Conservation (phyloP, 1,140 invertebrate genomes). For the Maconellicoccus hirsutus region DNA sequence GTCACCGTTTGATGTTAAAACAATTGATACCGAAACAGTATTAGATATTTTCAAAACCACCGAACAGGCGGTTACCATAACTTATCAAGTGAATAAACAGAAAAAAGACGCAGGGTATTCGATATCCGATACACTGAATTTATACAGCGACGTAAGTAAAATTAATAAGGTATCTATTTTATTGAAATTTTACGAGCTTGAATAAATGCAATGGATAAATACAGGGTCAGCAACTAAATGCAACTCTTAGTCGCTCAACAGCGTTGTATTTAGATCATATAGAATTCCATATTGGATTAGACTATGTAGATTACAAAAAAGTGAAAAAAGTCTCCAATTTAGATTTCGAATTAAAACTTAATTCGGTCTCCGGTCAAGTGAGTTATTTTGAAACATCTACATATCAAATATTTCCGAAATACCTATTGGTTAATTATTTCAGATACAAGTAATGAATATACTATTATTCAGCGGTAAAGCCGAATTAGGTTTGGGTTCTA, state of each 20-base stretch:
- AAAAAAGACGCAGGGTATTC: background rate
- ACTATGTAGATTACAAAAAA: background rate
- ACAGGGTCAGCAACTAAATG: constrained; percentile 6
- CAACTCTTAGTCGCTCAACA: background rate
- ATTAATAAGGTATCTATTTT: background rate
- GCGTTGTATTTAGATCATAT: background rate
- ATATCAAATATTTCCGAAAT: too few relatives aligned
- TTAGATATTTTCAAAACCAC: background rate
- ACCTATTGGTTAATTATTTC: background rate
- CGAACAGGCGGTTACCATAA: background rate
- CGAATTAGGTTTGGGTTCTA: background rate
- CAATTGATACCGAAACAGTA: background rate
- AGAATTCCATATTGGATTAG: background rate
- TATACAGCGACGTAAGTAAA: background rate
- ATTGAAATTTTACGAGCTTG: background rate
- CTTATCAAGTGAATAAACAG: background rate
- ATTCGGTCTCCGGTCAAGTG: background rate
- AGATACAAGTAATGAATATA: background rate
- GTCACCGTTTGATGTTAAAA: background rate
- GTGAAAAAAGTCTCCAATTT: background rate
- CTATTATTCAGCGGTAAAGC: background rate
- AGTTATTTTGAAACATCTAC: background rate
- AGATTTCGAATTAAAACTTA: background rate
- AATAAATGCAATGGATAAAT: background rate
- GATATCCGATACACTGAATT: background rate